Percentiles rank a stretch among this genome's conserved stretches.
These are phyloP conservation scores for Himalopsyche anomala DNA, from an alignment of 2,888 invertebrate genomes.

Conservation along the genomic window DNA sequence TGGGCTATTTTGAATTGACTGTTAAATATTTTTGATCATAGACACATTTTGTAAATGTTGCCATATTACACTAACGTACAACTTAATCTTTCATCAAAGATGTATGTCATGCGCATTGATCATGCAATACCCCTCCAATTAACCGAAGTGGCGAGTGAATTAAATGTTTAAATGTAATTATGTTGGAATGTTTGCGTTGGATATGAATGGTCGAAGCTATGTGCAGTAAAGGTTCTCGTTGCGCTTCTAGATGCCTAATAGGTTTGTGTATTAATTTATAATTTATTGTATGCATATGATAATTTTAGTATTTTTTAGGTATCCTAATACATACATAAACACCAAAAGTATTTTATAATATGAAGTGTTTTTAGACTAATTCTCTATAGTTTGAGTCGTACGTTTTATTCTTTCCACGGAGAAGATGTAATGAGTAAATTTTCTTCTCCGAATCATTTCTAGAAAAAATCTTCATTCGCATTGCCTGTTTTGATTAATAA, in stretches of 20 bases:
- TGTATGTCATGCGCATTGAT: no score
- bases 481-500: background rate
- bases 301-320: slow-evolving; percentile 43
- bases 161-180: slow-evolving; percentile 23
- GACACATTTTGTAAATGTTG: no score
- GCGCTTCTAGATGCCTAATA: slow-evolving; percentile 42
- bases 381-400: slow-evolving; percentile 11
- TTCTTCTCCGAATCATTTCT: background rate
- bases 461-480: background rate
- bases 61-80: no score
- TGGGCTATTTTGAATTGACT: no score
- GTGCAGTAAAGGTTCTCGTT: slow-evolving; percentile 44
- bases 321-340: slow-evolving; percentile 32
- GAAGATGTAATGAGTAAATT: background rate
- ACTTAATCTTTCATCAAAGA: no score
- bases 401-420: background rate
- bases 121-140: background rate
- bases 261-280: slow-evolving; percentile 46
- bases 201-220: slow-evolving; percentile 29
- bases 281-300: slow-evolving; percentile 21
- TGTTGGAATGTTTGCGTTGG: background rate
- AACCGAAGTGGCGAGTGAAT: slow-evolving; percentile 19
- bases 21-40: no score
- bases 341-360: slow-evolving; percentile 46
- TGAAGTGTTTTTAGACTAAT: slow-evolving; percentile 31